Percentiles rank a stretch among this genome's conserved stretches.
phyloP scores from a whole-genome alignment of 1,140 invertebrate genomes.

The Cydia strobilella region DNA sequence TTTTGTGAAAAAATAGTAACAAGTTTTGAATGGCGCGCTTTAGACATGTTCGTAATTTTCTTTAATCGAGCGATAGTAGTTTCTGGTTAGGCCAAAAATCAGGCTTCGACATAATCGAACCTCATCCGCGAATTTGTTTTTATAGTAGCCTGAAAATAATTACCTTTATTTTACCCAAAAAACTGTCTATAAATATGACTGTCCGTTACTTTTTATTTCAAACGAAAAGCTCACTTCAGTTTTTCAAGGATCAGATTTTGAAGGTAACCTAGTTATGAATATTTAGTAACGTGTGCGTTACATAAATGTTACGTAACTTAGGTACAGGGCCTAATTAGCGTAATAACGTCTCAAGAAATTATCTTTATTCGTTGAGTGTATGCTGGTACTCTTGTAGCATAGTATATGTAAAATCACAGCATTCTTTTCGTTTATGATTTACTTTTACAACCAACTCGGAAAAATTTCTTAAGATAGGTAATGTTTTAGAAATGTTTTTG shows the following conservation, averaged over 20 bases:
- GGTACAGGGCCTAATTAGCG: constrained; percentile 39
- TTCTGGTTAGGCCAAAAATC: too few species aligned
- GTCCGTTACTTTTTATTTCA: constrained; percentile 40
- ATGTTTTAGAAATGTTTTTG: too few species aligned
- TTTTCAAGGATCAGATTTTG: background rate
- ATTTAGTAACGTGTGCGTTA: constrained; percentile 2
- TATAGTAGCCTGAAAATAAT: too few species aligned
- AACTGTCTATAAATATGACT: constrained; percentile 46
- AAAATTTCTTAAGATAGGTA: too few species aligned
- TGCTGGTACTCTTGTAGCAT: constrained; percentile 13
- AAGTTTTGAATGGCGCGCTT: too few species aligned
- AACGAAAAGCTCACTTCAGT: too few species aligned
- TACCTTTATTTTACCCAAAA: constrained; percentile 39
- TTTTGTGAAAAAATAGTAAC: too few species aligned
- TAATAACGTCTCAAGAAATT: constrained; percentile 47
- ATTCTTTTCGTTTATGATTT: background rate
- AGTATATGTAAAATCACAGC: constrained; percentile 24
- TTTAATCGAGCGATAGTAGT: too few species aligned
- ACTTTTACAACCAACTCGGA: too few species aligned
- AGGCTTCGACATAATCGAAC: too few species aligned
- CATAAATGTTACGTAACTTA: constrained; percentile 34
- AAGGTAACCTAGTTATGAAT: background rate
- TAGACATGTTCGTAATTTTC: too few species aligned
- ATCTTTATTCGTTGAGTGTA: constrained; percentile 41
- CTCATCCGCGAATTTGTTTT: too few species aligned